These are phyloP conservation scores for Falco columbarius DNA, from an alignment of 2,797 vertebrate species.

Conservation along the genomic window DNA sequence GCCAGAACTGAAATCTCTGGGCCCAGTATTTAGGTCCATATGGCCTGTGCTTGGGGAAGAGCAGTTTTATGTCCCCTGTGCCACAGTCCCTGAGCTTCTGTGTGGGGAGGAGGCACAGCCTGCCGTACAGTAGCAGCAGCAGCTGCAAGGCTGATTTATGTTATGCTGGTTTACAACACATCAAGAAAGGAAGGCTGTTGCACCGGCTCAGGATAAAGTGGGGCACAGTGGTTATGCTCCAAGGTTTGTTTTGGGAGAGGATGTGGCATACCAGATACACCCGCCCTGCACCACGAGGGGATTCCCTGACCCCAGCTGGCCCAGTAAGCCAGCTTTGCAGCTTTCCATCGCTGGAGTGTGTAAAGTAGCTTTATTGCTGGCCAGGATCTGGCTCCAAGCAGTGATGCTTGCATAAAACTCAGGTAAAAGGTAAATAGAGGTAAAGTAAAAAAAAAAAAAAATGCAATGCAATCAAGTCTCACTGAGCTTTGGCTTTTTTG, in stretches of 20 bases:
- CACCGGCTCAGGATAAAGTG: accelerated
- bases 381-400: neutral
- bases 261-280: neutral
- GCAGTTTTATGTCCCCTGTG: neutral
- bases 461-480: accelerated
- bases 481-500: neutral
- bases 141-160: neutral
- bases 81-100: accelerated
- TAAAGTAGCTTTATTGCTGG: constrained; percentile 32
- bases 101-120: neutral
- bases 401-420: neutral
- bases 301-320: constrained; percentile 45
- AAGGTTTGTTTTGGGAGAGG: neutral
- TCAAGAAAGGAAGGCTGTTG: neutral
- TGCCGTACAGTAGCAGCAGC: neutral
- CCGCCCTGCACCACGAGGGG: neutral
- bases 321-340: constrained; percentile 24
- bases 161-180: accelerated
- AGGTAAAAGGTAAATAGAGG: neutral
- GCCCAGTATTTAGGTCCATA: accelerated
- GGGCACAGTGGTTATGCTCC: neutral
- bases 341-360: neutral
- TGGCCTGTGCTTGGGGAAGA: neutral
- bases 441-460: neutral
- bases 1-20: neutral